A percentile compares a stretch with the other conserved stretches of the same genome.
phyloP scores from a whole-genome alignment of 2,888 invertebrate genomes.

The Arrhopalites spinosus region DNA sequence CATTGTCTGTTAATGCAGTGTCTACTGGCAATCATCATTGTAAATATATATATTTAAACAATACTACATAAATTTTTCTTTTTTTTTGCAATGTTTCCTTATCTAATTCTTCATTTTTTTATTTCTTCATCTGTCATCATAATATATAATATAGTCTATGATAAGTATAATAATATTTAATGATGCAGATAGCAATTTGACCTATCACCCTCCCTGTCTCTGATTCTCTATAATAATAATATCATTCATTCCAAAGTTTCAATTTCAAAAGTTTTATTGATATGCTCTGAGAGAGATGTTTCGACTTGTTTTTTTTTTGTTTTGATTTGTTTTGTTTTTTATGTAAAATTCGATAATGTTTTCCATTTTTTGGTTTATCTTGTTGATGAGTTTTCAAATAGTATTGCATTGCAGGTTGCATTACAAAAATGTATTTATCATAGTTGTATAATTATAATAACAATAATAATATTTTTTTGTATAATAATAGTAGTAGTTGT shows the following conservation, averaged over 20 bases:
- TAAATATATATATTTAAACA: background rate
- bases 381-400: background rate
- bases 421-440: background rate
- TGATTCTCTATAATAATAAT: background rate
- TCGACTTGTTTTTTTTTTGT: too few species aligned
- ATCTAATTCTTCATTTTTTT: too few species aligned
- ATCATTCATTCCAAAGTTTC: background rate
- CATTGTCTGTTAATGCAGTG: background rate
- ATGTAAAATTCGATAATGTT: background rate
- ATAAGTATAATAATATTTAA: background rate
- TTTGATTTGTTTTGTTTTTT: background rate
- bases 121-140: too few species aligned
- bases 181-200: background rate
- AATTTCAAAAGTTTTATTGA: background rate
- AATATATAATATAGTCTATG: too few species aligned
- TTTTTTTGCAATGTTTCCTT: too few species aligned
- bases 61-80: background rate
- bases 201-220: background rate
- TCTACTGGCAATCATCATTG: background rate
- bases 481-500: too few species aligned
- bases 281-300: background rate
- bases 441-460: background rate
- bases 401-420: conserved; percentile 14
- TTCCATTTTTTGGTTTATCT: background rate
- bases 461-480: background rate